Base-by-base conservation (phyloP, 2,797 vertebrate species). In the Trematomus bernacchii region DNA sequence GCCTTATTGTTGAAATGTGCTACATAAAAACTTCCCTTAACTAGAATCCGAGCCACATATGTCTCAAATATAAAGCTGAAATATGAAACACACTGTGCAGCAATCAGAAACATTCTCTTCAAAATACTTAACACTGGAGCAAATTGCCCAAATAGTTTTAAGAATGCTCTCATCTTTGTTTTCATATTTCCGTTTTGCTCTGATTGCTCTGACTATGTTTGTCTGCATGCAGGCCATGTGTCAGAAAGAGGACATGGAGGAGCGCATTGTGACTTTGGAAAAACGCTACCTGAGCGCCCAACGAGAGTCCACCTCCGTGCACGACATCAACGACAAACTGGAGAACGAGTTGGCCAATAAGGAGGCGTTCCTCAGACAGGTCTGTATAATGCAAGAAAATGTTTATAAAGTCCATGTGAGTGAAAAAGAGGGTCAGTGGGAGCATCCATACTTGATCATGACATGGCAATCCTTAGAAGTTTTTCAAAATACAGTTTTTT, bases 161-260 rank as follows among this genome's bases (percentile, higher is more conserved):
- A 10, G 12, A 5, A 11, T 21, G 46, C 30, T 53, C 8, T 66
- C n/a, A 6, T 53, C 23, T 37, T 10, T 18, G 18, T 18, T 68
- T 21, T 21, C 1, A 0, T 19, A 14, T 61, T 23, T 48, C 19
- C 11, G 21, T 7, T 21, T 10, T 69, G 27, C 59, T 59, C 15
- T 52, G 18, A 60, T 19, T 47, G 44, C 30, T 48, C 15, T 63
- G 43, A 63, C 42, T 74, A n/a, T 57, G 57, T 71, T n/a, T 73
- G 62, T 79, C 16, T 55, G 6, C 50, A 12, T 58, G 21, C 91
- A 99, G 98, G 97, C 97, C 73, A 98, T 99, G 97, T 99, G 98
- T 83, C 98, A 99, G 92, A 99, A 99, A 87, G 98, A 99, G 85
- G 98, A 99, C 85, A 99, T 99, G 98, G 98, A 99, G 93, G 98